Evolutionary conservation across 2,797 vertebrate genomes (phyloP), one percentile per base, ranked within the genome.

Genomic region (Gadopsis bispinosus): DNA sequence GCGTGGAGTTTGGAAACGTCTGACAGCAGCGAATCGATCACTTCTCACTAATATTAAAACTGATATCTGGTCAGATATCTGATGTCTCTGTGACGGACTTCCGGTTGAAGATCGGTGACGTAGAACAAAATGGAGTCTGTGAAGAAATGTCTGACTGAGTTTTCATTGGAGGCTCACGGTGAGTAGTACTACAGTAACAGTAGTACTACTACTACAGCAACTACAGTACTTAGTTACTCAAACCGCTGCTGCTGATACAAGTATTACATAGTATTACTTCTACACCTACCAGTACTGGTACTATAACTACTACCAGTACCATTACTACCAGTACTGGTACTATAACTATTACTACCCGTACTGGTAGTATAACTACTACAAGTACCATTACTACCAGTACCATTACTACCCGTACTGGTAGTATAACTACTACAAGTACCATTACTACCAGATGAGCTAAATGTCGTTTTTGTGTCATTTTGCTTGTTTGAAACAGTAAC

Each of bases 81-180:
- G 11, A 61, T 2, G 31, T 7, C 8, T 47, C 2, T 33, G 35
- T 45, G 47, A 53, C 26, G 20, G 19, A 68, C 13, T 65, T 63
- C 60, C 70, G 41, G 31, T 14, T 26, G 2, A 59, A 5, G 3
- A 47, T 59, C 54, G 26, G 29, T 79, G 72, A 79, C 48, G 47
- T 39, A 58, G 41, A 54, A 54, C n/a, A 53, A 48, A 3, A 93
- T 92, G 91, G 92, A 94, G 55, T 26, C 68, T 11, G 86, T 95
- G 45, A 93, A 69, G 71, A 79, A 88, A 9, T 84, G 81, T 19
- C 77, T 96, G 69, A 65, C 56, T 33, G 65, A 92, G 45, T 94
- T 92, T 76, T 79, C 93, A 1, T 39, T 73, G 70, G 95, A 95
- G 79, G 94, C 95, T 77, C 94, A 89, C 43, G 95, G 95, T 95